Evolutionary conservation across 1,140 invertebrate genomes (phyloP).

Genomic region (Pissodes strobi): DNA sequence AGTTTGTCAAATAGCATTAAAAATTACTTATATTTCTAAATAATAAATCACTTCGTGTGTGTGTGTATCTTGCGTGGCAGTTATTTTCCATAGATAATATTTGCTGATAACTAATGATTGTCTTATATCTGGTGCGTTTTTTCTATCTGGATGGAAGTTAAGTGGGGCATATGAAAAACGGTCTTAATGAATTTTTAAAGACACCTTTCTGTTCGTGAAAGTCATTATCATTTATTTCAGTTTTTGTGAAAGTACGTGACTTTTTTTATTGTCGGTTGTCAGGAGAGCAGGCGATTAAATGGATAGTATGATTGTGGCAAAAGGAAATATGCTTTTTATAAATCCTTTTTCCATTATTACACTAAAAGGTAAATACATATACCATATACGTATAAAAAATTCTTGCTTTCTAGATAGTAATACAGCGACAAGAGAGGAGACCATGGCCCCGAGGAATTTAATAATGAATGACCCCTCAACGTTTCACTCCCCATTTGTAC

Average conservation of each 20-base stretch:
- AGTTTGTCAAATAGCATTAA: conserved; percentile 18
- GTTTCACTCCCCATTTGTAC: too few relatives aligned
- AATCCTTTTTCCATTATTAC: too few relatives aligned
- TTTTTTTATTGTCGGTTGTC: not conserved
- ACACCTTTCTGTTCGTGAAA: not conserved
- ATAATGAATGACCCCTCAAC: too few relatives aligned
- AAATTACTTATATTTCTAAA: conserved; percentile 21
- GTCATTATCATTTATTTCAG: conserved; percentile 14
- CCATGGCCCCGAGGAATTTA: too few relatives aligned
- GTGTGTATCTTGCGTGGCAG: conserved; percentile 15
- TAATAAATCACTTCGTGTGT: conserved; percentile 20
- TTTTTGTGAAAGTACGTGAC: not conserved
- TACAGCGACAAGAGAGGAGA: too few relatives aligned
- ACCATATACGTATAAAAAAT: too few relatives aligned
- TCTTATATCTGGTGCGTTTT: conserved; percentile 16
- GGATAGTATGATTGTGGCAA: too few relatives aligned
- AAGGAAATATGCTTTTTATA: too few relatives aligned
- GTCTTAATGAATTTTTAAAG: conserved; percentile 21
- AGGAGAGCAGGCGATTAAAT: not conserved
- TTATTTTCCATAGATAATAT: conserved; percentile 11
- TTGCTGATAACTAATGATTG: conserved; percentile 26
- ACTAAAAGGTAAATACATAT: too few relatives aligned
- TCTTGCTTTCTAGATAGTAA: too few relatives aligned
- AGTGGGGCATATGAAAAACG: conserved; percentile 10
- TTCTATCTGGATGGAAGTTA: not conserved